Evolutionary conservation across 2,888 invertebrate genomes (phyloP).

Genomic region (Panopea generosa): DNA sequence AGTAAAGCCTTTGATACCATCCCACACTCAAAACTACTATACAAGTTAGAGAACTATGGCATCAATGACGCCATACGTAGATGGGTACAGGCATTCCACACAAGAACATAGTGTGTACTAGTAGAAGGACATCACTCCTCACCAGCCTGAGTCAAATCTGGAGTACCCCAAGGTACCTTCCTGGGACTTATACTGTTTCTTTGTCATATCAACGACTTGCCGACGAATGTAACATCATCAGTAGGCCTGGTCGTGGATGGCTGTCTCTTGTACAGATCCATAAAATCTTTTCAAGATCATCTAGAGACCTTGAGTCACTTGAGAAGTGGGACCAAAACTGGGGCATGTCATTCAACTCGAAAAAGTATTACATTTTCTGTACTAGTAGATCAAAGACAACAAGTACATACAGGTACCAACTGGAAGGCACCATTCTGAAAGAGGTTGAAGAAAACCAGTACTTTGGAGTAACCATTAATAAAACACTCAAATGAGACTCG

Average conservation of each 20-base stretch:
- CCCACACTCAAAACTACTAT: too few relatives aligned
- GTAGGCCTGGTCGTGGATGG: slow-evolving; percentile 18
- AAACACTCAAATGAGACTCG: slow-evolving; percentile 15
- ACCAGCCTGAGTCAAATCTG: slow-evolving; percentile 12
- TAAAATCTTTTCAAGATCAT: slow-evolving; percentile 4
- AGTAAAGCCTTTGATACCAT: too few relatives aligned
- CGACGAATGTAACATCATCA: slow-evolving; percentile 5
- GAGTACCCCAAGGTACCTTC: slow-evolving; percentile 36
- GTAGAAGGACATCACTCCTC: slow-evolving; percentile 18
- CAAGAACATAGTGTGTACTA: slow-evolving; percentile 1
- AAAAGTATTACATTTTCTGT: too few relatives aligned
- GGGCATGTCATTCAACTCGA: not conserved
- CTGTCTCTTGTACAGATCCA: slow-evolving; percentile 18
- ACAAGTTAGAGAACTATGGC: too few relatives aligned
- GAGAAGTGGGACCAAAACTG: slow-evolving; percentile 1
- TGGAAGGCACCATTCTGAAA: not conserved
- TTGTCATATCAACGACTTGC: slow-evolving; percentile 25
- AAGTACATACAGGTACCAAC: too few relatives aligned
- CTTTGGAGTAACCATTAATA: not conserved
- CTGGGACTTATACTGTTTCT: slow-evolving; percentile 22
- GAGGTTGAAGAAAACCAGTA: slow-evolving; percentile 3
- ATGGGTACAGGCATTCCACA: too few relatives aligned
- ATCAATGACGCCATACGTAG: too few relatives aligned
- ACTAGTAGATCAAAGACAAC: too few relatives aligned
- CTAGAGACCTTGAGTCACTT: not conserved